Base-by-base conservation (phyloP, 2,888 invertebrate species). In the Spilosoma lubricipeda region DNA sequence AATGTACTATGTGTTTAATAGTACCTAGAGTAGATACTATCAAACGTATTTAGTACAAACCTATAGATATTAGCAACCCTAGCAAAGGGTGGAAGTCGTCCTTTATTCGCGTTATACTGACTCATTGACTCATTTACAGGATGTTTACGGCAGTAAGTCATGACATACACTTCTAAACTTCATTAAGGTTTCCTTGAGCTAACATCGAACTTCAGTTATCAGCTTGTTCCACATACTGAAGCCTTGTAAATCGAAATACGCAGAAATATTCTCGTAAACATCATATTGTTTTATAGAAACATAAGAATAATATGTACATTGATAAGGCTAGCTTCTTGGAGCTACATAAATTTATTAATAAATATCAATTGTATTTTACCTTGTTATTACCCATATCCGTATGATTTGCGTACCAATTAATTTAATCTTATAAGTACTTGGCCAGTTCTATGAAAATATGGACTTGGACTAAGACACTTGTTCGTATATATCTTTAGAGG, bases 81-180 rank as follows among this genome's bases (percentile, higher is more conserved):
- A 70, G 0, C 3, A 52, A 56, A 52, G 73, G 77, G 45, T 77
- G 76, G 75, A 80, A 76, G 80, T 42, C 80, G 78, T 42, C 66
- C 65, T 68, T 80, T 75, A 81, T 78, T 78, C 76, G 33, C 74
- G 80, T 77, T 67, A 80, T 74, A 84, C 76, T 83, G 83, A 82
- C 83, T 84, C 80, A 80, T 63, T 81, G 83, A 82, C 83, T 84
- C 80, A 80, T 63, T 81, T 76, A 71, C 74, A 42, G 77, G 69
- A 72, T 68, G 63, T 72, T 72, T 72, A 65, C 66, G 56, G 27
- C 45, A 13, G 56, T 65, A 20, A 15, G 39, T 42, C 48, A 63
- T 67, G 63, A 48, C 23, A 48, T 63, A 27, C 67, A 45, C 69
- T 59, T 23, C 65, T 63, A 69, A 76, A 80, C 63, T 74, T 76